Conservation (phyloP, 2,797 vertebrate genomes). For the Pseudochromis fuscus region DNA sequence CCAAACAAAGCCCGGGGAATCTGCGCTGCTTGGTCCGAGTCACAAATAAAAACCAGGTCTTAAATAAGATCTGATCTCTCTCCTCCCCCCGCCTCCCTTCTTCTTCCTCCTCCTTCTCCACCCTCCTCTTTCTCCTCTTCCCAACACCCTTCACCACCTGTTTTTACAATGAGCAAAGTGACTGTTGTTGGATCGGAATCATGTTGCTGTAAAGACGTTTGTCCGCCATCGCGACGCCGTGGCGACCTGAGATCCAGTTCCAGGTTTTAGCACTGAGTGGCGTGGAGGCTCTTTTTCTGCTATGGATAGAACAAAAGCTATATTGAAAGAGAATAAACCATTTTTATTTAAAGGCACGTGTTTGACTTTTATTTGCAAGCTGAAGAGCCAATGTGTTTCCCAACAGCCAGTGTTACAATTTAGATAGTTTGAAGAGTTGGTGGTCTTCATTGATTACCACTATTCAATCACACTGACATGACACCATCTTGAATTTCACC, state of each 20-base stretch:
- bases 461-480: no score
- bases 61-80: slow-evolving; percentile 41
- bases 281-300: slow-evolving; percentile 85
- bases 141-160: slow-evolving; percentile 44
- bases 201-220: slow-evolving; percentile 76
- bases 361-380: slow-evolving; percentile 17
- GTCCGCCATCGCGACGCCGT: slow-evolving; percentile 74
- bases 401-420: no score
- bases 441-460: no score
- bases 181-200: slow-evolving; percentile 78
- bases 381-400: not conserved
- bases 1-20: slow-evolving; percentile 62
- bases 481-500: no score
- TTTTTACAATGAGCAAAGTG: slow-evolving; percentile 73
- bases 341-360: slow-evolving; percentile 83
- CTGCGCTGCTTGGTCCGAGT: slow-evolving; percentile 74
- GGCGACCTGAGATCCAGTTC: slow-evolving; percentile 81
- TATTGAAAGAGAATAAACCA: slow-evolving; percentile 88
- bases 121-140: slow-evolving; percentile 10
- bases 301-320: slow-evolving; percentile 86
- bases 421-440: no score
- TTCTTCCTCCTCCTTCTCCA: not conserved
- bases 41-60: slow-evolving; percentile 60
- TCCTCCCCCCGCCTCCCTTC: not conserved
- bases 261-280: slow-evolving; percentile 85